Conservation (phyloP, 2,888 invertebrate species). For the Habroteleia sp. region DNA sequence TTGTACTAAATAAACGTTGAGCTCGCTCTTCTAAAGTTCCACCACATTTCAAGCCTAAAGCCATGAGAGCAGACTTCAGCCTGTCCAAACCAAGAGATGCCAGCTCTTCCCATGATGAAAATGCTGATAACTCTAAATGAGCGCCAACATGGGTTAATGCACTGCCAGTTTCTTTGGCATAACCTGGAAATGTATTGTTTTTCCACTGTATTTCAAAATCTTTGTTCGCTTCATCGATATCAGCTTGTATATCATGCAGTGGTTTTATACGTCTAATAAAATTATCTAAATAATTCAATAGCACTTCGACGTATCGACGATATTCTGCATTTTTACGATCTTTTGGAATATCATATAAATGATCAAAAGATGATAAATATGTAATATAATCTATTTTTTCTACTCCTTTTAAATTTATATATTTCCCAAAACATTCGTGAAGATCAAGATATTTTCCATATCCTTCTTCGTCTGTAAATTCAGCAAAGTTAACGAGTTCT, state of each 20-base stretch:
- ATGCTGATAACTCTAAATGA: conserved; percentile 98
- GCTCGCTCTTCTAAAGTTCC: conserved; percentile 99
- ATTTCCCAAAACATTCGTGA: conserved; percentile 97
- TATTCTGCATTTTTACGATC: conserved; percentile 94
- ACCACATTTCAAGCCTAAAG: conserved; percentile 98
- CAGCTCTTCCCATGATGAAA: conserved; percentile 97
- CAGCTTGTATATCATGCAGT: conserved; percentile 89
- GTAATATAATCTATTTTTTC: conserved; percentile 98
- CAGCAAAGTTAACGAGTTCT: conserved; percentile 92
- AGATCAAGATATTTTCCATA: conserved; percentile 99
- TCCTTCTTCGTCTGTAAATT: conserved; percentile 99
- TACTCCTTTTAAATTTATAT: conserved; percentile 97
- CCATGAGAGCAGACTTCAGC: conserved; percentile 97
- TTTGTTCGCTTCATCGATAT: conserved; percentile 88
- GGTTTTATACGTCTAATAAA: conserved; percentile 93
- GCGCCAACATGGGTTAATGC: conserved; percentile 97
- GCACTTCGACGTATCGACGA: conserved; percentile 89
- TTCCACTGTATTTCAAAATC: conserved; percentile 95
- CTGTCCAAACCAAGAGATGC: conserved; percentile 98
- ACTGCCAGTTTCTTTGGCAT: conserved; percentile 97
- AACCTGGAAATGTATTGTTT: conserved; percentile 94
- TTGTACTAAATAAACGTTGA: conserved; percentile 96
- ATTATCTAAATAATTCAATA: conserved; percentile 92
- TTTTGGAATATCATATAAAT: conserved; percentile 96
- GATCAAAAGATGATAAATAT: conserved; percentile 96